phyloP scores from a whole-genome alignment of 2,797 vertebrate genomes.

The Sciurus vulgaris region DNA sequence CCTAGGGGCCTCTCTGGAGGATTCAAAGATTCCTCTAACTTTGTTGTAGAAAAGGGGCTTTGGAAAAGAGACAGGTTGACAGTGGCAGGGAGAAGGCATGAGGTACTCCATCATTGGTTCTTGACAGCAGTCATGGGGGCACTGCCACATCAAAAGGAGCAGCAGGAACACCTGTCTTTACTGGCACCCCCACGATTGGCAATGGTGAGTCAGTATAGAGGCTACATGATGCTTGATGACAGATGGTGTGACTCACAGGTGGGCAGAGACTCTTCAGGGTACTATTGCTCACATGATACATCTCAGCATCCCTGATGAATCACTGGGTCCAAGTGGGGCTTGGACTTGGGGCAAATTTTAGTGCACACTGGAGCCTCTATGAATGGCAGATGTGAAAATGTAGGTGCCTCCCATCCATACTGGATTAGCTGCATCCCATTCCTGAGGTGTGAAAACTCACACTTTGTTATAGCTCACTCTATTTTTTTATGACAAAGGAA shows the following conservation, averaged over 20 bases:
- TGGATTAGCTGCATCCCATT: not conserved
- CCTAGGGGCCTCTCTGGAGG: not conserved
- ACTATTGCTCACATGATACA: not conserved
- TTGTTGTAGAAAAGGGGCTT: not conserved
- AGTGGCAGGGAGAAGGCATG: not conserved
- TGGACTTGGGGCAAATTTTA: not conserved
- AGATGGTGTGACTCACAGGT: conserved; percentile 77
- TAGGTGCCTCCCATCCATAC: not conserved
- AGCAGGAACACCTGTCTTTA: conserved; percentile 72
- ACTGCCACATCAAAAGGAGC: not conserved
- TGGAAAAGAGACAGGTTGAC: not conserved
- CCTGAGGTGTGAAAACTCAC: not conserved
- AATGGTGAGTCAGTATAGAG: not conserved
- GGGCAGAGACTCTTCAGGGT: conserved; percentile 48
- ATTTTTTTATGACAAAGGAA: not conserved
- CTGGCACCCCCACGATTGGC: conserved; percentile 34
- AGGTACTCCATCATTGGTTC: not conserved
- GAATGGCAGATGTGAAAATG: not conserved
- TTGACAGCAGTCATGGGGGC: not conserved
- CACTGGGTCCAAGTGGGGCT: not conserved
- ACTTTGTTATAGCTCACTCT: not conserved
- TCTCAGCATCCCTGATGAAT: conserved; percentile 19
- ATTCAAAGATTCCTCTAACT: not conserved
- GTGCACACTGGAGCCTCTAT: not conserved
- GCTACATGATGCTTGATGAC: not conserved